Conservation (phyloP, 2,888 invertebrate genomes). For the Ochropleura leucogaster region DNA sequence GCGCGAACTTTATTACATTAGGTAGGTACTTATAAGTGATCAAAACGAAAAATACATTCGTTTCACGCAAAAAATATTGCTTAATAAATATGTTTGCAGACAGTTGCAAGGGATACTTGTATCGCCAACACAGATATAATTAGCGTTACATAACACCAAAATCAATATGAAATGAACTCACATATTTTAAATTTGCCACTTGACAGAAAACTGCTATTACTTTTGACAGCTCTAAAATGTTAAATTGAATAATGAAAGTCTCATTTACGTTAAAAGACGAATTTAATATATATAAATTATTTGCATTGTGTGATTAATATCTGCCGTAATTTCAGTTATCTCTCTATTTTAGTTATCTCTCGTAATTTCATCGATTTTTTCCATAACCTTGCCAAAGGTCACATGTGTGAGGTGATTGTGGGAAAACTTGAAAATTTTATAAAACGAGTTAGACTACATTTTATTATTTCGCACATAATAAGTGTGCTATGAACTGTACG, state of each 20-base stretch:
- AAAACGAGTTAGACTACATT: too few relatives aligned
- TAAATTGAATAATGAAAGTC: constrained; percentile 18
- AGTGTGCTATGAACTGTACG: not conserved
- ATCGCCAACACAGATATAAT: constrained; percentile 27
- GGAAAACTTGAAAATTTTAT: not conserved
- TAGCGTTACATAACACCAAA: constrained; percentile 35
- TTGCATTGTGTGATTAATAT: constrained; percentile 13
- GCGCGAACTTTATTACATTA: constrained; percentile 18
- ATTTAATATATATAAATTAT: constrained; percentile 7
- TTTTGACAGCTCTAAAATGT: constrained; percentile 40
- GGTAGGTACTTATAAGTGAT: not conserved
- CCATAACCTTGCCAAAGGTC: not conserved
- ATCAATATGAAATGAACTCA: constrained; percentile 2
- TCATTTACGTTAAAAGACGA: constrained; percentile 10
- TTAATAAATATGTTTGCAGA: constrained; percentile 29
- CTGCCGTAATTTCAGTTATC: too few relatives aligned
- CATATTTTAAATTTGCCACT: constrained; percentile 14
- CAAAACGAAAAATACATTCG: constrained; percentile 10
- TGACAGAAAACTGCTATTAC: constrained; percentile 35
- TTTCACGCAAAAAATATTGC: constrained; percentile 17
- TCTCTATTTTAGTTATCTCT: too few relatives aligned
- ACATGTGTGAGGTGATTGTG: not conserved
- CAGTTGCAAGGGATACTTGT: constrained; percentile 5
- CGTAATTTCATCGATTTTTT: constrained; percentile 1
- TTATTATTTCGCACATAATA: constrained; percentile 1